Evolutionary conservation across 2,113 vertebrate genomes (phyloP).

Genomic region (Bombycilla garrulus): DNA sequence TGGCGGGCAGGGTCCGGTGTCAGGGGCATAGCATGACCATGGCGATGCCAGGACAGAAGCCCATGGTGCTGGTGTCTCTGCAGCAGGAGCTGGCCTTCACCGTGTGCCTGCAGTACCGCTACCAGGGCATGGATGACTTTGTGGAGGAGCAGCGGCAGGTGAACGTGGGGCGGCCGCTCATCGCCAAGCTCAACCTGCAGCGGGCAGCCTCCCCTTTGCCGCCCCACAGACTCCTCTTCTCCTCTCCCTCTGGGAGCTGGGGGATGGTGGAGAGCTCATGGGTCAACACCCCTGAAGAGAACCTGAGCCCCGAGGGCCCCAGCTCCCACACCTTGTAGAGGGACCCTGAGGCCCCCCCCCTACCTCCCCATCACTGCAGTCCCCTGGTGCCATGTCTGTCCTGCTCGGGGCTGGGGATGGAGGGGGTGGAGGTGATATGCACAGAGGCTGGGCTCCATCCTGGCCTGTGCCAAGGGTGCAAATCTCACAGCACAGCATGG

Average conservation of each 20-base stretch:
- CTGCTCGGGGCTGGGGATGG: not conserved
- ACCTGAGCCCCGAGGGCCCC: slow-evolving; percentile 28
- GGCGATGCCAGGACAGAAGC: accelerated
- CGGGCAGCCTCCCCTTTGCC: not conserved
- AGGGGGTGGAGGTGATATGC: accelerated
- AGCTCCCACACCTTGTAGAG: not conserved
- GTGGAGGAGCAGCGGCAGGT: slow-evolving; percentile 74
- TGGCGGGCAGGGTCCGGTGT: accelerated
- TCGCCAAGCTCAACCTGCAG: slow-evolving; percentile 84
- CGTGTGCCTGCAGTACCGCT: slow-evolving; percentile 80
- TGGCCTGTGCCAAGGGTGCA: not conserved
- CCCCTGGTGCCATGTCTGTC: not conserved
- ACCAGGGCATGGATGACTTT: slow-evolving; percentile 79
- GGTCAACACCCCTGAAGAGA: slow-evolving; percentile 78
- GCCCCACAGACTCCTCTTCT: not conserved
- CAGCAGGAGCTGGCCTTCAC: slow-evolving; percentile 82
- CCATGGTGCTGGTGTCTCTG: not conserved
- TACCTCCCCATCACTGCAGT: accelerated
- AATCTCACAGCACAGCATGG: accelerated
- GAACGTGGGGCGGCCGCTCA: slow-evolving; percentile 82
- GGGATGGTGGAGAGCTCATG: not conserved
- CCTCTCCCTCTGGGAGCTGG: not conserved
- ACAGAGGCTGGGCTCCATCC: not conserved
- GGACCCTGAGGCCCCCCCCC: accelerated
- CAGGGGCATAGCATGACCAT: accelerated